Percentiles rank a stretch among this genome's conserved stretches.
phyloP scores from a whole-genome alignment of 2,888 invertebrate genomes.

The Cetonia aurata region DNA sequence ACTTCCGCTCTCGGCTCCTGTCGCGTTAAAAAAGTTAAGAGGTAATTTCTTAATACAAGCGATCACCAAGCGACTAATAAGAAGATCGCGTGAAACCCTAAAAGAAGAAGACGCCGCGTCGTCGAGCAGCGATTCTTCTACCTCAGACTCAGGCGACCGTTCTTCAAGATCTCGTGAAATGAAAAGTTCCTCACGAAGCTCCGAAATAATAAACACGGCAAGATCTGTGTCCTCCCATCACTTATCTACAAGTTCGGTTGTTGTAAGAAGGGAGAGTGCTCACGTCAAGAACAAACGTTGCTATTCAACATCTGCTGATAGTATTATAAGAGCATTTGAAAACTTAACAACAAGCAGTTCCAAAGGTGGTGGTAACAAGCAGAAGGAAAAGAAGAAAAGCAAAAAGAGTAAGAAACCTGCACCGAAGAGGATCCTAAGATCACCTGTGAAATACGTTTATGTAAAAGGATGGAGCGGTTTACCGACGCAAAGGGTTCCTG shows the following conservation, averaged over 20 bases:
- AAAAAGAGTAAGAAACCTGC: conserved; percentile 70
- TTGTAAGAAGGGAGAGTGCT: conserved; percentile 74
- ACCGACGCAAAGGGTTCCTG: conserved; percentile 84
- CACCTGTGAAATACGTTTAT: conserved; percentile 85
- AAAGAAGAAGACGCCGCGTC: conserved; percentile 67
- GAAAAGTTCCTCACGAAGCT: background rate
- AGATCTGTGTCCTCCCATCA: conserved; percentile 63
- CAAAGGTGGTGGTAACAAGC: conserved; percentile 67
- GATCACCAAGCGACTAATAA: conserved; percentile 74
- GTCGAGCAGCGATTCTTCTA: conserved; percentile 67
- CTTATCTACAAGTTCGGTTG: conserved; percentile 71
- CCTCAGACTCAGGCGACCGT: conserved; percentile 61
- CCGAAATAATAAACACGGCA: conserved; percentile 29
- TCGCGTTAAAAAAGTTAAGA: conserved; percentile 70
- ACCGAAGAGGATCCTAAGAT: conserved; percentile 81
- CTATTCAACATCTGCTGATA: conserved; percentile 70
- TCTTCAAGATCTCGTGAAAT: conserved; percentile 55
- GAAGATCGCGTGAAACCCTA: conserved; percentile 68
- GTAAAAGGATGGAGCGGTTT: conserved; percentile 84
- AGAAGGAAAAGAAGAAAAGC: conserved; percentile 53
- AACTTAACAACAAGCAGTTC: conserved; percentile 75
- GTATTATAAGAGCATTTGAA: conserved; percentile 80
- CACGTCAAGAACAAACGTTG: conserved; percentile 65
- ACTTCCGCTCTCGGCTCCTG: conserved; percentile 67
- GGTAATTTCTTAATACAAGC: conserved; percentile 77